Base-by-base conservation (phyloP, 2,888 invertebrate genomes). In the Rhagium mordax region DNA sequence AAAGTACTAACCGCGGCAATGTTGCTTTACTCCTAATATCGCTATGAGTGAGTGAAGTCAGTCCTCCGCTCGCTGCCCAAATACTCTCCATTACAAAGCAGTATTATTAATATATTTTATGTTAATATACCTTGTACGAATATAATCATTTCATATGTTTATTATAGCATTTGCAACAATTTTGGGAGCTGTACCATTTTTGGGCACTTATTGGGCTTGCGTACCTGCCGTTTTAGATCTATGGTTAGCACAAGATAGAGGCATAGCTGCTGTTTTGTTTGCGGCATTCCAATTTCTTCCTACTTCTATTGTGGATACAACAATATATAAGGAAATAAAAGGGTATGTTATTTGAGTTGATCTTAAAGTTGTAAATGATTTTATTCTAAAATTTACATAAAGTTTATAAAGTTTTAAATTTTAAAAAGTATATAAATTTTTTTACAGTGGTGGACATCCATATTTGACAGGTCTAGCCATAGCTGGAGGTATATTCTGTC, bases 271-370 rank as follows among this genome's bases (percentile, higher is more conserved):
- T 0, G 86, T 97, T 2, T 86, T 95, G 7, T 92, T 99, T 80
- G 93, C 96, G 8, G 88, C 95, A 13, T 93, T 93, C 48, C 97
- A 98, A 84, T 94, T 98, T 84, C 91, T 98, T 64, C 98, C 99
- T 0, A 94, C 96, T 51, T 95, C 94, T 76, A 93, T 98, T 84
- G 95, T 99, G 5, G 98, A 99, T 85, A 96, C 97, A 0, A 95
- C 97, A 18, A 98, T 99, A 80, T 98, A 99, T 87, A 95, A 95
- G 62, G 99, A 99, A 89, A 98, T 99, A 79, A 97, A 98, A 89
- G 98, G 98, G 97, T 97, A 87, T n/a, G 60, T 51, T 24, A 41
- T 18, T 65, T 24, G 4, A 47, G 47, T 16, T 24, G 18, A 20
- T 62, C 7, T 18, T 62, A n/a, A n/a, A n/a, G n/a, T n/a, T n/a